Evolutionary conservation across 2,113 vertebrate species (phyloP).

Genomic region (Petrocephalus microphthalmus): DNA sequence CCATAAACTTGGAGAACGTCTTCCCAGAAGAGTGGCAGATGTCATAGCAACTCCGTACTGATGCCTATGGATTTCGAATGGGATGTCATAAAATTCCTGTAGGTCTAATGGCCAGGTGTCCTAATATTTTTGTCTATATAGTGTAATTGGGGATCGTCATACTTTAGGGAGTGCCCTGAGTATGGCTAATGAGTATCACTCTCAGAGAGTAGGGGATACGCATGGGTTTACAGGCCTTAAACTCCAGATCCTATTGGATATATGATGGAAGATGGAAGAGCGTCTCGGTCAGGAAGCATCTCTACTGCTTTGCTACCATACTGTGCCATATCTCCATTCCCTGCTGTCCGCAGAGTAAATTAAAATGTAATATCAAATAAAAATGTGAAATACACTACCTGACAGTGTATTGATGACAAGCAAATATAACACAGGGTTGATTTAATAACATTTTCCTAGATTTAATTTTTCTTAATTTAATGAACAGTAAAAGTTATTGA

Average conservation of each 20-base stretch:
- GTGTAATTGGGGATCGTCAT: no score
- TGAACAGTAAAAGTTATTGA: not conserved
- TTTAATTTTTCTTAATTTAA: slow-evolving; percentile 1
- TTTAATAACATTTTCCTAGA: not conserved
- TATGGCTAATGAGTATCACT: not conserved
- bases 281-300: not conserved
- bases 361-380: not conserved
- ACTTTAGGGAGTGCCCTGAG: not conserved
- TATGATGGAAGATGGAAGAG: not conserved
- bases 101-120: no score
- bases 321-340: not conserved
- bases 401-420: not conserved
- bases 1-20: no score
- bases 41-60: no score
- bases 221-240: not conserved
- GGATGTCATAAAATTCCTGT: no score
- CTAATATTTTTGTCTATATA: no score
- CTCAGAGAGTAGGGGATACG: not conserved
- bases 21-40: no score
- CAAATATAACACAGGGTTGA: not conserved
- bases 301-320: not conserved
- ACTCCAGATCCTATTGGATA: not conserved
- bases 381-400: not conserved
- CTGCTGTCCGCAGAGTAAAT: not conserved
- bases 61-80: no score